phyloP scores from a whole-genome alignment of 2,888 invertebrate genomes.

The Rhagonycha fulva region DNA sequence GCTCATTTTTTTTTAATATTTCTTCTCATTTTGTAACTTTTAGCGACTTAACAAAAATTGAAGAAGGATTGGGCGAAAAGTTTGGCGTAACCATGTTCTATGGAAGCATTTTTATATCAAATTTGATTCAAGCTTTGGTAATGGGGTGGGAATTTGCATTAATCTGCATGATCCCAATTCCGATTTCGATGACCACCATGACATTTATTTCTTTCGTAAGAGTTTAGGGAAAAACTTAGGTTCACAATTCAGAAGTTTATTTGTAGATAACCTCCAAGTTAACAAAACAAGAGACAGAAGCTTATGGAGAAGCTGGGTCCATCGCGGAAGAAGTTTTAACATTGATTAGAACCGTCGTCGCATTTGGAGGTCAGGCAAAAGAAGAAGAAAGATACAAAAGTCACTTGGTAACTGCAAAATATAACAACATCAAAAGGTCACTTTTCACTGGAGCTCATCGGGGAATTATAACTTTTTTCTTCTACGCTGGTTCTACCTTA shows the following conservation, averaged over 20 bases:
- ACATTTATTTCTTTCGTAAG: slow-evolving; percentile 60
- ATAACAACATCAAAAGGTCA: slow-evolving; percentile 67
- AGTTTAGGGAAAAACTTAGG: neutral
- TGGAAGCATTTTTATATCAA: slow-evolving; percentile 67
- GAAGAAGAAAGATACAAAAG: slow-evolving; percentile 66
- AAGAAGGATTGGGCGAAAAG: slow-evolving; percentile 85
- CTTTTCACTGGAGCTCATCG: slow-evolving; percentile 72
- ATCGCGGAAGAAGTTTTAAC: slow-evolving; percentile 79
- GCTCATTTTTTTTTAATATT: neutral
- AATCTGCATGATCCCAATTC: slow-evolving; percentile 73
- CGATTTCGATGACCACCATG: slow-evolving; percentile 68
- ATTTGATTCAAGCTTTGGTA: slow-evolving; percentile 69
- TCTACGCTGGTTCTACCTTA: slow-evolving; percentile 73
- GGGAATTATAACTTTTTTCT: slow-evolving; percentile 75
- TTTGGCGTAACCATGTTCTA: slow-evolving; percentile 73
- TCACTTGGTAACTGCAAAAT: slow-evolving; percentile 65
- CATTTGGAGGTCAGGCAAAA: slow-evolving; percentile 77
- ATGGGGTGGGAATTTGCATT: slow-evolving; percentile 83
- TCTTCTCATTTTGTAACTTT: neutral
- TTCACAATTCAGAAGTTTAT: neutral
- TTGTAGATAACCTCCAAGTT: slow-evolving; percentile 67
- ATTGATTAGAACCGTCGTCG: slow-evolving; percentile 75
- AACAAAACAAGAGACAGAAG: slow-evolving; percentile 67
- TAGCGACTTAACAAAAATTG: slow-evolving; percentile 74
- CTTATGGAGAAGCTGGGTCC: slow-evolving; percentile 77